phyloP scores from a whole-genome alignment of 2,888 invertebrate species.

The Melinaea menophilus region DNA sequence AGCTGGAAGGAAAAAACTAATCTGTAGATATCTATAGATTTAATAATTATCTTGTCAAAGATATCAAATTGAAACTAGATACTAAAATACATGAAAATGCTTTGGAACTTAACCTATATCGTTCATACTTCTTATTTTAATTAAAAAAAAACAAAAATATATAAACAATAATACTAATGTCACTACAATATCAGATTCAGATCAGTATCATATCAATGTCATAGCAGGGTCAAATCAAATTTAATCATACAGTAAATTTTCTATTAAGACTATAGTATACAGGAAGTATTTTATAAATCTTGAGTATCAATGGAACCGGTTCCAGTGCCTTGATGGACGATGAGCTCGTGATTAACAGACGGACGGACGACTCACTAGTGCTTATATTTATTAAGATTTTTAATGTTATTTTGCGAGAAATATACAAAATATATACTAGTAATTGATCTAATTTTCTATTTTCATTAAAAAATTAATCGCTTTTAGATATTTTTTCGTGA shows the following conservation, averaged over 20 bases:
- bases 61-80: too few relatives aligned
- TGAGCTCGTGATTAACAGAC: constrained; percentile 3
- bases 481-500: too few relatives aligned
- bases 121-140: too few relatives aligned
- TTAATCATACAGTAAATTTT: too few relatives aligned
- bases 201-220: too few relatives aligned
- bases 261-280: background rate
- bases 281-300: background rate
- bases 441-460: background rate
- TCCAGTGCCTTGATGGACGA: background rate
- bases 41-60: background rate
- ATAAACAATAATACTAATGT: too few relatives aligned
- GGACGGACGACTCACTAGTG: background rate
- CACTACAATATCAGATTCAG: too few relatives aligned
- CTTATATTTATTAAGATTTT: background rate
- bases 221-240: too few relatives aligned
- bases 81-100: too few relatives aligned
- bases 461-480: too few relatives aligned
- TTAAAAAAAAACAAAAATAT: too few relatives aligned
- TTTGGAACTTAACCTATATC: too few relatives aligned
- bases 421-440: background rate
- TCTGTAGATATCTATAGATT: background rate
- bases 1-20: background rate
- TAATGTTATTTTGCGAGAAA: background rate
- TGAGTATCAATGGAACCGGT: constrained; percentile 5